phyloP scores from a whole-genome alignment of 2,113 vertebrate species.

The Nerophis ophidion region DNA sequence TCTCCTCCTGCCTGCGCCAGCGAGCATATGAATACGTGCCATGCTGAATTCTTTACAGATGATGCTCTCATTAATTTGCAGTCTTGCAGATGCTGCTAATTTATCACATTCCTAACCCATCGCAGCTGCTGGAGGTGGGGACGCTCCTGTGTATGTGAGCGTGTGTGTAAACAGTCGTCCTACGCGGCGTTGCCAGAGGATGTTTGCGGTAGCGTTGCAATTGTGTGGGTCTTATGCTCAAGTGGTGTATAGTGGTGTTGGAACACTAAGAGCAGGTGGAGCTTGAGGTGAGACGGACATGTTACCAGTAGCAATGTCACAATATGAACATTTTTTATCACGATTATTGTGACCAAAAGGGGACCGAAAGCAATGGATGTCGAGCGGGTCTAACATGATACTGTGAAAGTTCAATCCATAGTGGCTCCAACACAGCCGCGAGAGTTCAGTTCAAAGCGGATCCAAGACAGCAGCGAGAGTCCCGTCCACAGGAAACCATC shows the following conservation, averaged over 20 bases:
- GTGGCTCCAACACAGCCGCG: too few relatives aligned
- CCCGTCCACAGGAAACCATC: too few relatives aligned
- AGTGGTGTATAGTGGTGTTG: constrained; percentile 3
- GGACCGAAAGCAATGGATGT: too few relatives aligned
- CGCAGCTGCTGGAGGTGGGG: constrained; percentile 49
- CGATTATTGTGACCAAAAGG: too few relatives aligned
- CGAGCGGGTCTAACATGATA: too few relatives aligned
- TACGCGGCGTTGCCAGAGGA: neutral
- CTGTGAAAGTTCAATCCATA: too few relatives aligned
- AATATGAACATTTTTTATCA: too few relatives aligned
- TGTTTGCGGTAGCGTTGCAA: neutral
- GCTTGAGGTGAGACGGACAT: constrained; percentile 24
- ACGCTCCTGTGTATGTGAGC: neutral
- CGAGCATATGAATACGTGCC: constrained; percentile 47
- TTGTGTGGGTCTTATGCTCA: constrained; percentile 12
- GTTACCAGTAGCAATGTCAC: constrained; percentile 19
- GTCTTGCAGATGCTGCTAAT: constrained; percentile 62
- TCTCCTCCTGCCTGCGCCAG: constrained; percentile 19
- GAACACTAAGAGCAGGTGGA: constrained; percentile 44
- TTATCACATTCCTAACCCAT: constrained; percentile 50
- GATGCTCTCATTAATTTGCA: constrained; percentile 62
- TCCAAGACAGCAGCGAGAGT: too few relatives aligned
- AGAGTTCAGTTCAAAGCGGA: too few relatives aligned
- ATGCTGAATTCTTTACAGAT: constrained; percentile 56
- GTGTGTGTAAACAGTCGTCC: neutral